Percentiles rank a stretch among this genome's conserved stretches.
These are phyloP conservation scores for Hypanus sabinus DNA, from an alignment of 2,113 vertebrate genomes.

Conservation along the genomic window DNA sequence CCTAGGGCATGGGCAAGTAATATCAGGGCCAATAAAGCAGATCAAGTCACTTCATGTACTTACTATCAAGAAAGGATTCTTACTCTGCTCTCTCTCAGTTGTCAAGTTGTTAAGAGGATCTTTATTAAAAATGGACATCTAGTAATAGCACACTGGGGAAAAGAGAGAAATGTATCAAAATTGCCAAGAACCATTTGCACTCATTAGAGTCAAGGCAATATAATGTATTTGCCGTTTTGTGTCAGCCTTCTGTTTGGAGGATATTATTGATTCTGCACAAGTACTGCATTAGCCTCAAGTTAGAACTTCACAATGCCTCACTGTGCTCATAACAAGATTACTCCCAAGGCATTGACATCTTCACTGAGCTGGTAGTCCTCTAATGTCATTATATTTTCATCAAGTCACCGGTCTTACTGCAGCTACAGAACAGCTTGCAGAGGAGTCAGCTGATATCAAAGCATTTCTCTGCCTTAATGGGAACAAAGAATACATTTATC, in stretches of 20 bases:
- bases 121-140: not conserved
- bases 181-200: not conserved
- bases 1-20: not conserved
- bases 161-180: not conserved
- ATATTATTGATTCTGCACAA: not conserved
- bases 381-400: constrained; percentile 36
- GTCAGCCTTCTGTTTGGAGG: not conserved
- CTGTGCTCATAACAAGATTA: constrained; percentile 23
- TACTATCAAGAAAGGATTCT: not conserved
- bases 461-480: not conserved
- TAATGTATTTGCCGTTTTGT: not conserved
- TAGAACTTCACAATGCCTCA: not conserved
- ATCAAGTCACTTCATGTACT: not conserved
- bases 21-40: not conserved
- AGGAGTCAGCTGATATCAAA: constrained; percentile 12
- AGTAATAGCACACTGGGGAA: no score
- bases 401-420: not conserved
- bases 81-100: not conserved
- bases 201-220: not conserved
- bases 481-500: not conserved
- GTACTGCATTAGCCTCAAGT: not conserved
- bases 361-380: constrained; percentile 7
- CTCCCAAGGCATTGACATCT: not conserved
- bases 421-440: constrained; percentile 19
- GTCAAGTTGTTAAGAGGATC: not conserved